Percentiles rank a stretch among this genome's conserved stretches.
These are phyloP conservation scores for Engystomops pustulosus DNA, from an alignment of 2,113 vertebrate genomes.

Conservation along the genomic window DNA sequence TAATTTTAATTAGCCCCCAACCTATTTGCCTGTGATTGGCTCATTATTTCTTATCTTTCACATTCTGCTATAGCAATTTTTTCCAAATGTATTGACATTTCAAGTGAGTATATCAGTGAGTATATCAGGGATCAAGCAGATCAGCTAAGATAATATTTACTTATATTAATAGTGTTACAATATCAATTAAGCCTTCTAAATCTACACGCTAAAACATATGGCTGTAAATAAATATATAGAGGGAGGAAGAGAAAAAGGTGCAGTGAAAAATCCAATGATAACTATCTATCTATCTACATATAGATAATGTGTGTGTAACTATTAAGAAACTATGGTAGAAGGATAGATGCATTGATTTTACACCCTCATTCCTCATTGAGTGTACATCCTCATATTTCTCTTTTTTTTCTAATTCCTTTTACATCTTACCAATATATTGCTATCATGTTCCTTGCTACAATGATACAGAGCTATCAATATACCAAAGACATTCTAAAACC, in stretches of 20 bases:
- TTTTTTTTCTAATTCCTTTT: no score
- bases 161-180: not conserved
- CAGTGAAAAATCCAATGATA: not conserved
- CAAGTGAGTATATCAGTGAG: not conserved
- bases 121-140: not conserved
- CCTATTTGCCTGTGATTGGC: constrained; percentile 40
- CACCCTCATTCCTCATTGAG: no score
- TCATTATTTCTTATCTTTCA: constrained; percentile 48
- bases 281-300: not conserved
- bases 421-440: no score
- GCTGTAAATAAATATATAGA: no score
- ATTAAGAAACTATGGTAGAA: no score
- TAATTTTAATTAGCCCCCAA: constrained; percentile 63
- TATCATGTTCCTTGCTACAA: no score
- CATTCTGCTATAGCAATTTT: constrained; percentile 12
- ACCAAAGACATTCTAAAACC: not conserved
- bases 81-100: not conserved
- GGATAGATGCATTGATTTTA: no score
- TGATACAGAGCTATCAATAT: not conserved
- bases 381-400: no score
- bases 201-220: no score
- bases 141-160: not conserved
- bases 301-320: not conserved
- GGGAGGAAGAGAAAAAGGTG: no score
- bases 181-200: no score